Conservation (phyloP, 2,113 vertebrate genomes). For the Seriola rivoliana region DNA sequence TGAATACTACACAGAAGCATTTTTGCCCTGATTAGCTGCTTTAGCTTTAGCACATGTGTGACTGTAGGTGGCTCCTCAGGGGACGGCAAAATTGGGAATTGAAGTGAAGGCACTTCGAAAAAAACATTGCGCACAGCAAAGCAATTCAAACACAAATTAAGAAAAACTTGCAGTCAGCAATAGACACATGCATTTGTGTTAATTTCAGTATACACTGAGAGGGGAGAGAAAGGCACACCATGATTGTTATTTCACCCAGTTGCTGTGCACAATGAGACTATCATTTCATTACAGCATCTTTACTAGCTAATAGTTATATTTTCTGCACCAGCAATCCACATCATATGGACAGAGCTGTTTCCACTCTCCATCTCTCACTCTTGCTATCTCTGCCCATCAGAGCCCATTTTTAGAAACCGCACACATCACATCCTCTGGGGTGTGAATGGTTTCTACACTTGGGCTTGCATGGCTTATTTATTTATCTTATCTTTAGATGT, state of each 20-base stretch:
- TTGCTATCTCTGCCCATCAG: conserved; percentile 43
- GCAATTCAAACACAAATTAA: not conserved
- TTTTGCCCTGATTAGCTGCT: conserved; percentile 15
- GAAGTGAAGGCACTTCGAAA: not conserved
- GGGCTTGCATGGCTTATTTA: conserved; percentile 61
- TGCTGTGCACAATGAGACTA: conserved; percentile 45
- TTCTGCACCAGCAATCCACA: conserved; percentile 70
- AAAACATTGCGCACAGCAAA: not conserved
- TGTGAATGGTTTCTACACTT: conserved; percentile 53
- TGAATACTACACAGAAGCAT: conserved; percentile 21
- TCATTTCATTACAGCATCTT: conserved; percentile 64
- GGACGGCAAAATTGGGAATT: not conserved
- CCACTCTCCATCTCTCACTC: conserved; percentile 18
- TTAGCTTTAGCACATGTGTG: not conserved
- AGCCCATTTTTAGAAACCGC: conserved; percentile 59
- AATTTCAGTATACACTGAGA: not conserved
- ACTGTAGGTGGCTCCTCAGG: not conserved
- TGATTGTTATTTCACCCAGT: conserved; percentile 40
- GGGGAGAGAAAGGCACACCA: conserved; percentile 8
- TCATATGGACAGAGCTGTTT: conserved; percentile 60
- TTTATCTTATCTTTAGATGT: conserved; percentile 70
- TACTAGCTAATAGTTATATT: conserved; percentile 68
- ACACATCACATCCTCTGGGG: conserved; percentile 42
- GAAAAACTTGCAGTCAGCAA: conserved; percentile 1
- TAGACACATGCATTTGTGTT: not conserved